Evolutionary conservation across 2,113 vertebrate genomes (phyloP), one percentile per base, ranked within the genome.

Genomic region (Glareola pratincola): DNA sequence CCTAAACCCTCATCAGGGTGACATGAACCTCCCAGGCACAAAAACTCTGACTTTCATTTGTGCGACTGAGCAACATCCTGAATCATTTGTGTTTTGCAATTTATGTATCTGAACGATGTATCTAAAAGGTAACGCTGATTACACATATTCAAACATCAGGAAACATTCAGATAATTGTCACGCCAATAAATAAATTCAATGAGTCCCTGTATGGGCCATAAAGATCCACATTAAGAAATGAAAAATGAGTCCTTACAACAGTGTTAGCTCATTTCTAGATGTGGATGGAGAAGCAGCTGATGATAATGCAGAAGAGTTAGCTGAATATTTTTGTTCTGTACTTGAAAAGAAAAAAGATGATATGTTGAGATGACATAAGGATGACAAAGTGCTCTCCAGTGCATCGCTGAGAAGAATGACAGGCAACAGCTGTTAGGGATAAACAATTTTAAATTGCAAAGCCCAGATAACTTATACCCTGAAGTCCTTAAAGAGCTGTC

Each of bases 381-480:
- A 66, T 87, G 73, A 89, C 43, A n/a, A 91, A 95, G 39, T 85
- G 32, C 20, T 94, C 86, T 94, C 83, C 66, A 79, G 62, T 68
- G 54, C 73, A 89, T 68, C 21, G 1, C 56, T 85, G 85, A 64
- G 71, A 75, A 96, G 88, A 94, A 78, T 62, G 80, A 81, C 81
- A 92, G 76, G 75, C 69, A 97, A 72, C 86, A 96, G 79, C 92
- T 97, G 88, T 37, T 68, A 21, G 19, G 83, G 57, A 92, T 86
- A 94, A 94, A 73, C 30, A 87, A 77, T 73, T 91, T 84, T 66
- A 89, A 91, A 89, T 91, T 87, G 75, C 63, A 69, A 96, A 68
- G 48, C 75, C 56, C 41, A 57, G 48, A 92, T 85, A 92, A 82
- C 62, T 79, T 76, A 59, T 27, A 88, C 51, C 53, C 76, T 43